phyloP scores from a whole-genome alignment of 2,888 invertebrate species.

The Hydrotaea diabolus region DNA sequence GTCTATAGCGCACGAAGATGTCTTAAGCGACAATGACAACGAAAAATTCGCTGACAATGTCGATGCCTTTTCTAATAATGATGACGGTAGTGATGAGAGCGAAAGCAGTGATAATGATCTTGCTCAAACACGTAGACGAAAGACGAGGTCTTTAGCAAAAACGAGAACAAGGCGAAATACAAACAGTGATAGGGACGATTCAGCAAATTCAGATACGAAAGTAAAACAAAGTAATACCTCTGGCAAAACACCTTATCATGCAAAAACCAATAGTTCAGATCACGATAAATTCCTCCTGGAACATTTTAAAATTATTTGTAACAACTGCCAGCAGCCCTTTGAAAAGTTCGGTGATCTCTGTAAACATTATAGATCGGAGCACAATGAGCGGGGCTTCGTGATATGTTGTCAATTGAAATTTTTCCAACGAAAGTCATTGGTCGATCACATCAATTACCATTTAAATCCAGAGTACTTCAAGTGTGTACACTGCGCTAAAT shows the following conservation, averaged over 20 bases:
- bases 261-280: slow-evolving; percentile 69
- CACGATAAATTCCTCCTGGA: slow-evolving; percentile 74
- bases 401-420: slow-evolving; percentile 78
- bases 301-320: slow-evolving; percentile 76
- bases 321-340: slow-evolving; percentile 72
- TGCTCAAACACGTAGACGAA: not conserved
- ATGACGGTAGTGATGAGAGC: not conserved
- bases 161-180: not conserved
- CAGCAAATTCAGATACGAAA: too few species aligned
- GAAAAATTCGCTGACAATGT: not conserved
- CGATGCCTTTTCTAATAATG: too few species aligned
- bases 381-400: slow-evolving; percentile 75
- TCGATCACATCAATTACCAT: slow-evolving; percentile 78
- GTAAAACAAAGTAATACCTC: not conserved
- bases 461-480: slow-evolving; percentile 79
- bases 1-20: not conserved
- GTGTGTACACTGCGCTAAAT: slow-evolving; percentile 75
- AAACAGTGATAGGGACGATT: not conserved
- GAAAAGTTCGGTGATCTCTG: slow-evolving; percentile 68
- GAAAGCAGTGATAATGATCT: too few species aligned
- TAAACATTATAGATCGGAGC: slow-evolving; percentile 65
- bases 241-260: not conserved
- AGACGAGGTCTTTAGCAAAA: not conserved
- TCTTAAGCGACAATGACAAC: not conserved
- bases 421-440: slow-evolving; percentile 75